Base-by-base conservation (phyloP, 2,113 vertebrate species). In the Neolamprologus tretocephalus region DNA sequence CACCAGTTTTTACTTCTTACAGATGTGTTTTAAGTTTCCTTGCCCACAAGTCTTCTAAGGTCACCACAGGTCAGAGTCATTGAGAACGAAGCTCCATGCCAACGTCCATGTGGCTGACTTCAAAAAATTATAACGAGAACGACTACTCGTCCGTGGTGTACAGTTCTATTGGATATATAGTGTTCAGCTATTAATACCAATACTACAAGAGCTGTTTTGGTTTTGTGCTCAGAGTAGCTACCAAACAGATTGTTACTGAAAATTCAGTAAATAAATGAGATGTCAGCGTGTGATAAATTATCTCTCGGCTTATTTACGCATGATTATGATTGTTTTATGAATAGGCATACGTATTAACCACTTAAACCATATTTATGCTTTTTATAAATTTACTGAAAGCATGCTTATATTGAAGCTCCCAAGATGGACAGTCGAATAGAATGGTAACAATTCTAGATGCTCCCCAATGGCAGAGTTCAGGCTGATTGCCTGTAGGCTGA, bases 381-480 rank as follows among this genome's bases (percentile, higher is more conserved):
- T 84, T 87, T 86, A 80, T 87, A 23, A 14, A 55, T 84, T 80
- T 78, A 6, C 71, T 91, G 68, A 83, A 88, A 87, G 81, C 42
- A 57, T 90, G 86, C 61, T 37, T 85, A 89, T 78, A 89, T 89
- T 85, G 66, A 89, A 86, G 47, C 80, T 80, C 86, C 89, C 42
- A 86, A 94, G 92, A 91, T 53, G 6, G 90, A 92, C 87, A 87
- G 89, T 89, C 81, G 2, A 90, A 93, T 85, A 88, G 93, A 93
- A 90, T 55, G 40, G 71, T 93, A 91, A 94, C 92, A 93, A 93
- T 93, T 94, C 87, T 87, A 26, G 93, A 90, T 92, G 92, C 91
- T 94, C 91, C 89, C 89, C 83, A 90, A 89, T 92, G 92, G 90
- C 93, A 94, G 93, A 93, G 93, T 94, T 95, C 92, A 93, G 90